Base-by-base conservation (phyloP, 2,888 invertebrate genomes). In the Drymonia ruficornis region DNA sequence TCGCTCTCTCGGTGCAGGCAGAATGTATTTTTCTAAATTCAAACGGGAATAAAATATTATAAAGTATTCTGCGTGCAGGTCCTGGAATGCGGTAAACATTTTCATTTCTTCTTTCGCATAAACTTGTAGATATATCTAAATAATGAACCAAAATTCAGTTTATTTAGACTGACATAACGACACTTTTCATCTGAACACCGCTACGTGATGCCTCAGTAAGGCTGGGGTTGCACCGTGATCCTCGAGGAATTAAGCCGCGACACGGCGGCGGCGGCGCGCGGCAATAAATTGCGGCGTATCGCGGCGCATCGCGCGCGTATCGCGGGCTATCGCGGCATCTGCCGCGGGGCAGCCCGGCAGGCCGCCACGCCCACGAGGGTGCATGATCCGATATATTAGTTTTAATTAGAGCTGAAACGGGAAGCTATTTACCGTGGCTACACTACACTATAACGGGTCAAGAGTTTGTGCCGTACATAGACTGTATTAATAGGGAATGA, bases 311-410 rank as follows among this genome's bases (percentile, higher is more conserved):
- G 28, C 12, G n/a, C 43, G 45, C 45, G 28, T 28, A 45, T 23
- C 45, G 45, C 45, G 45, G 15, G 45, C 45, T 45, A 45, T 45
- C 45, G 45, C 50, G 38, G 23, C 29, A 50, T 55, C 42, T 43
- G 43, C 29, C 47, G 28, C 28, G 34, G 16, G 36, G 48, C 43
- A 36, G 47, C 31, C 15, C 15, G 16, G 12, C 31, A 6, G n/a
- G 44, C 23, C 45, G 45, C 6, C 28, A n/a, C 28, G 45, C 28
- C 42, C 47, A 44, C 50, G 53, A 44, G 50, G n/a, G 53, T 52
- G 51, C 62, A 28, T 28, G 28, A 23, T 45, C 13, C 28, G 28
- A 28, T 45, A 45, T 15, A 12, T 45, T 15, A 45, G n/a, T 45
- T 45, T 44, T 45, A 45, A 45, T 45, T 45, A 45, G 28, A 19